A percentile compares a stretch with the other conserved stretches of the same genome.
Evolutionary conservation across 2,797 vertebrate genomes (phyloP).

Genomic region (Aselliscus stoliczkanus): DNA sequence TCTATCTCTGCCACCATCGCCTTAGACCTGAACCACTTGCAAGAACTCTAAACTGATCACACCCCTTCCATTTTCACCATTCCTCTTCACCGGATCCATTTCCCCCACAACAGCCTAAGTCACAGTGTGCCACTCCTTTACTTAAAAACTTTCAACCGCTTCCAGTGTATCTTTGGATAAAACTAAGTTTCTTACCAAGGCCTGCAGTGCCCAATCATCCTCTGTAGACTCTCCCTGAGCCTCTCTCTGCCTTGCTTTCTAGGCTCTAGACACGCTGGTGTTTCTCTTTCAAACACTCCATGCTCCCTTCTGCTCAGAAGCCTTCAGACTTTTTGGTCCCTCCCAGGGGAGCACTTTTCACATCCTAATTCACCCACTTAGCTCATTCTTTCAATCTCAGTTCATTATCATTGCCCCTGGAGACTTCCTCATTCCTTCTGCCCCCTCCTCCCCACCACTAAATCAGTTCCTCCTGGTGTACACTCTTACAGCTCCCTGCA

Average conservation of each 20-base stretch:
- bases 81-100: background rate
- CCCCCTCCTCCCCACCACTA: background rate
- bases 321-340: background rate
- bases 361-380: conserved; percentile 42
- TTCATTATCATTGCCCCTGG: conserved; percentile 30
- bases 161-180: background rate
- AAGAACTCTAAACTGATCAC: background rate
- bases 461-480: conserved; percentile 7
- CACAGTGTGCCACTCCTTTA: background rate
- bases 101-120: background rate
- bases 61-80: background rate
- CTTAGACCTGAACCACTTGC: background rate
- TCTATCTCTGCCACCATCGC: background rate
- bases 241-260: background rate
- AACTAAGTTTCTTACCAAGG: background rate
- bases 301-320: background rate
- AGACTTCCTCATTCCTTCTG: background rate
- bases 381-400: conserved; percentile 51
- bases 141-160: background rate
- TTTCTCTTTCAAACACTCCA: background rate
- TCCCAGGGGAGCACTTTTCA: conserved; percentile 9
- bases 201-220: rapidly evolving
- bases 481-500: background rate
- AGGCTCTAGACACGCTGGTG: background rate
- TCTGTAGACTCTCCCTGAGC: background rate